Evolutionary conservation across 2,113 vertebrate genomes (phyloP), one percentile per base, ranked within the genome.

Genomic region (Amblyornis subalaris): DNA sequence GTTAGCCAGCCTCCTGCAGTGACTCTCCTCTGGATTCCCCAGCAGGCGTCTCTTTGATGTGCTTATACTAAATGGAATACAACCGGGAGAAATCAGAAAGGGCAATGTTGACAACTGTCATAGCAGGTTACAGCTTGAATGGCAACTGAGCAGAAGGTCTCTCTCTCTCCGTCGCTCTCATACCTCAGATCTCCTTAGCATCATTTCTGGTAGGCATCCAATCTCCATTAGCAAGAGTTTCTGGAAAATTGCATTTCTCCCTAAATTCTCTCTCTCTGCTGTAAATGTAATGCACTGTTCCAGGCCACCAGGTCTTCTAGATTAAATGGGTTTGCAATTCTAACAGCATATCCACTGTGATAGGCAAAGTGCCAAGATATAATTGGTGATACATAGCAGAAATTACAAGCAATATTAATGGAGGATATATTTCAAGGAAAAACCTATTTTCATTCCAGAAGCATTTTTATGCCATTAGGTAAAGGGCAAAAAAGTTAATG

Each of bases 11-110:
- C 95, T 90, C 95, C 91, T 78, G 95, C 80, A 84, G 96, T 57
- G 95, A 93, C 85, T 96, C 94, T 97, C 67, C 93, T 96, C 94
- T 94, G 94, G 76, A 91, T 93, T 93, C 92, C 94, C 80, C 95
- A 96, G 96, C 94, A 97, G 97, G 97, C 25, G 12, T 90, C 95
- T 96, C 91, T 97, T 97, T 97, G 97, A 98, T 96, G 88, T 88
- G 78, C 95, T 95, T 89, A 95, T 96, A 97, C 96, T 96, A 97
- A 98, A 97, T 93, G 95, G 95, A 97, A 92, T 93, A 96, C 97
- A 97, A 97, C 94, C 85, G 93, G 96, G 97, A 97, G 86, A 97
- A 96, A 97, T 96, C 97, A 97, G 95, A 98, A 96, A 97, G 93
- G 94, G 86, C 94, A 93, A 96, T 91, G 96, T 96, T 97, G 96